These are phyloP conservation scores for Tautogolabrus adspersus DNA, from an alignment of 2,113 vertebrate genomes.

Conservation along the genomic window DNA sequence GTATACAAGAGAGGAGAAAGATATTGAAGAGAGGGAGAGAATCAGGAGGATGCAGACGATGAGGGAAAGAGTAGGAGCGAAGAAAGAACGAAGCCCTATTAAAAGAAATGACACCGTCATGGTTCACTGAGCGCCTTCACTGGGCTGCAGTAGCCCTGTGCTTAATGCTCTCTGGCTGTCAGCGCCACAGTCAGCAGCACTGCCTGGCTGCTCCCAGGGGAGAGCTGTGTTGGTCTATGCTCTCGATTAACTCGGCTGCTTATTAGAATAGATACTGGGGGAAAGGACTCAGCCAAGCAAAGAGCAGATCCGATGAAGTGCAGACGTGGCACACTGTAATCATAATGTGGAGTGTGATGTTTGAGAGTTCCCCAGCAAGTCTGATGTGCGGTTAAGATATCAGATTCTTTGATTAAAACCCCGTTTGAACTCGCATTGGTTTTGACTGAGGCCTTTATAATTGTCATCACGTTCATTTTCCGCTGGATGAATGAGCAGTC, in stretches of 20 bases:
- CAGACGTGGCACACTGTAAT: conserved; percentile 48
- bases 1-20: conserved; percentile 21
- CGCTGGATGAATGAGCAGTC: conserved; percentile 34
- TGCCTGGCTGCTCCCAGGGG: conserved; percentile 72
- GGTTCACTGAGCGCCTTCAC: conserved; percentile 73
- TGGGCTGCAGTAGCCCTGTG: conserved; percentile 73
- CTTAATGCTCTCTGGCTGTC: conserved; percentile 81
- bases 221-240: conserved; percentile 73
- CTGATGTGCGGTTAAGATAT: conserved; percentile 44
- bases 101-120: conserved; percentile 81
- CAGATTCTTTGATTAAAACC: conserved; percentile 32
- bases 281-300: conserved; percentile 62
- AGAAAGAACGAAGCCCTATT: conserved; percentile 77
- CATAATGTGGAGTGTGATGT: conserved; percentile 58
- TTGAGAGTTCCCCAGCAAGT: conserved; percentile 38
- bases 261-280: conserved; percentile 78
- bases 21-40: conserved; percentile 18
- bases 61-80: conserved; percentile 29
- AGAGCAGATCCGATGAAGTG: conserved; percentile 56
- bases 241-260: conserved; percentile 78
- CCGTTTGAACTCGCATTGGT: conserved; percentile 19
- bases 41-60: conserved; percentile 34
- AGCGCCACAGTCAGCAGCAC: conserved; percentile 73
- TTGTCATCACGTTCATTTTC: conserved; percentile 48
- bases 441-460: conserved; percentile 50